Percentiles rank a stretch among this genome's conserved stretches.
These are phyloP conservation scores for Ephialtes manifestator DNA, from an alignment of 2,888 invertebrate species.

Conservation along the genomic window DNA sequence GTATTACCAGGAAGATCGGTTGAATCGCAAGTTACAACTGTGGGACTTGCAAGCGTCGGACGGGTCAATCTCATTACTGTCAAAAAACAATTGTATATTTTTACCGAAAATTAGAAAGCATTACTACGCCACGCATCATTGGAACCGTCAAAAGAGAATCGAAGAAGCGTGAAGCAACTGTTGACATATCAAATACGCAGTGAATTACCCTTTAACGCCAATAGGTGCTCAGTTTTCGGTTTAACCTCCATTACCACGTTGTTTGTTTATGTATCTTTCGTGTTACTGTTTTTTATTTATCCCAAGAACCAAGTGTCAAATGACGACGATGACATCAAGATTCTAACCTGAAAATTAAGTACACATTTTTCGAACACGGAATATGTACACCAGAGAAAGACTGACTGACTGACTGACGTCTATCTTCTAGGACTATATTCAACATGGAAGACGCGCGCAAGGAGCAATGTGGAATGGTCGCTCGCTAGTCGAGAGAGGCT, in stretches of 20 bases:
- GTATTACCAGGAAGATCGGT: slow-evolving; percentile 94
- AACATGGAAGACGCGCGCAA: no score
- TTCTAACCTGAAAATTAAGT: no score
- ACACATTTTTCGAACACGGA: no score
- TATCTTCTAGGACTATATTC: no score
- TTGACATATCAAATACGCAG: slow-evolving; percentile 19
- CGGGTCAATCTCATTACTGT: slow-evolving; percentile 97
- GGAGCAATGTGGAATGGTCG: no score
- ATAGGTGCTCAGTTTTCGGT: slow-evolving; percentile 88
- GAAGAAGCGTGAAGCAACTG: background rate
- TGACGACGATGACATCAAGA: no score
- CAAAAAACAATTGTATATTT: slow-evolving; percentile 70
- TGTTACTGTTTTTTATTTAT: background rate
- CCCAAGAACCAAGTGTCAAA: no score
- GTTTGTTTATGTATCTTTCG: background rate
- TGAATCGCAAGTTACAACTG: slow-evolving; percentile 94
- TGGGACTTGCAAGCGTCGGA: slow-evolving; percentile 94
- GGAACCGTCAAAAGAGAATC: background rate
- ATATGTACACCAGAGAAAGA: no score
- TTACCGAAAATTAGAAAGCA: background rate
- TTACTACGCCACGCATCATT: background rate
- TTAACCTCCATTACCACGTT: slow-evolving; percentile 87
- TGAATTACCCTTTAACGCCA: slow-evolving; percentile 88
- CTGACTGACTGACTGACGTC: no score
- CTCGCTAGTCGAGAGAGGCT: no score